Conservation (phyloP, 2,888 invertebrate species). For the Drosophila ustulata region DNA sequence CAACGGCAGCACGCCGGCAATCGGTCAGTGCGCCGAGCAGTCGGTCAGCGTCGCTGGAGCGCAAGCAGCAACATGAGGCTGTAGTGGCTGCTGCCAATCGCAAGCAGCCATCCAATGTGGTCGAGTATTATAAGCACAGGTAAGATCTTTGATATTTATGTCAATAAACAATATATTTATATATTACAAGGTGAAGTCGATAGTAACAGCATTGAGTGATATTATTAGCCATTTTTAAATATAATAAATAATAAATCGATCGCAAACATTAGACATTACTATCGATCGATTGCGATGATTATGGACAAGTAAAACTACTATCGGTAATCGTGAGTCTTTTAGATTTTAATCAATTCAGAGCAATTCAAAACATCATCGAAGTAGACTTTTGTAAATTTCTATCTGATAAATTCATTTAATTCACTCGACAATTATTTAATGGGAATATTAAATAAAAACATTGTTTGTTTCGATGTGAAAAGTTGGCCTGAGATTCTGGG, state of each 20-base stretch:
- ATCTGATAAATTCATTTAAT: constrained; percentile 14
- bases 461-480: constrained; percentile 7
- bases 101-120: constrained; percentile 78
- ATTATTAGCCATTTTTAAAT: not conserved
- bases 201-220: too few relatives aligned
- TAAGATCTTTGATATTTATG: constrained; percentile 13
- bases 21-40: constrained; percentile 81
- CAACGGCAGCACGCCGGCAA: constrained; percentile 68
- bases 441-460: not conserved
- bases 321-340: not conserved
- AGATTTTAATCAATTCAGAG: too few relatives aligned
- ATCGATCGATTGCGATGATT: not conserved
- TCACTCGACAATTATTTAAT: not conserved
- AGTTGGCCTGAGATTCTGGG: constrained; percentile 16
- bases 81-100: constrained; percentile 63
- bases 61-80: constrained; percentile 70
- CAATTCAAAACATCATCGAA: too few relatives aligned
- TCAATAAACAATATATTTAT: too few relatives aligned
- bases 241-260: not conserved
- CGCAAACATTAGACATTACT: not conserved
- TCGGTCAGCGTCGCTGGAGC: constrained; percentile 83
- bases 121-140: constrained; percentile 72
- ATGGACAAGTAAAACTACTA: not conserved
- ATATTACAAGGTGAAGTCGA: too few relatives aligned
- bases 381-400: not conserved